These are phyloP conservation scores for Spodoptera frugiperda DNA, from an alignment of 1,140 invertebrate genomes.

Conservation along the genomic window DNA sequence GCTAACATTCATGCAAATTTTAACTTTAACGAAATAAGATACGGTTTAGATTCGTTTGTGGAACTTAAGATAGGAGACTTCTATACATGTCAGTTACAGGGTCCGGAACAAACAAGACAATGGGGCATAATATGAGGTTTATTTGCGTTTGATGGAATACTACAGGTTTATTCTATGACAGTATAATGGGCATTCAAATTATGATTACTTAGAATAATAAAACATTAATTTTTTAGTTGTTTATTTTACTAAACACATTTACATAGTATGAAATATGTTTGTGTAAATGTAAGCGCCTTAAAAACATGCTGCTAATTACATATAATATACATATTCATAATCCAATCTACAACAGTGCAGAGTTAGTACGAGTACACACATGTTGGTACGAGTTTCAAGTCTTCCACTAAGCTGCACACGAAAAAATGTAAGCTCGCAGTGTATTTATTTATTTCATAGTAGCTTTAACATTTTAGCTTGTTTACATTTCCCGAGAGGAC, in stretches of 20 bases:
- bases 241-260: too few species aligned
- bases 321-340: too few species aligned
- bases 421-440: neutral
- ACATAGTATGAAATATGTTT: too few species aligned
- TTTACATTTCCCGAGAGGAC: constrained; percentile 21
- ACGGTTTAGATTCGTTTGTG: constrained; percentile 14
- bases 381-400: neutral
- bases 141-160: constrained; percentile 46
- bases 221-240: too few species aligned
- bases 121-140: constrained; percentile 37
- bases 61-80: constrained; percentile 26
- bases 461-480: constrained; percentile 30
- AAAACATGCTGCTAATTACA: too few species aligned
- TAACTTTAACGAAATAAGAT: neutral
- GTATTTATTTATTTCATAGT: constrained; percentile 27
- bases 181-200: constrained; percentile 4
- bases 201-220: neutral
- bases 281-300: too few species aligned
- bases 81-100: constrained; percentile 42
- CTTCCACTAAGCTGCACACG: constrained; percentile 7
- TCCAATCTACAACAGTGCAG: too few species aligned
- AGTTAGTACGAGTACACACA: too few species aligned
- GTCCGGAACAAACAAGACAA: constrained; percentile 38
- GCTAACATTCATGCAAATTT: neutral
- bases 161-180: constrained; percentile 6